Base-by-base conservation (phyloP, 1,140 invertebrate genomes). In the Drosophila kurseongensis region DNA sequence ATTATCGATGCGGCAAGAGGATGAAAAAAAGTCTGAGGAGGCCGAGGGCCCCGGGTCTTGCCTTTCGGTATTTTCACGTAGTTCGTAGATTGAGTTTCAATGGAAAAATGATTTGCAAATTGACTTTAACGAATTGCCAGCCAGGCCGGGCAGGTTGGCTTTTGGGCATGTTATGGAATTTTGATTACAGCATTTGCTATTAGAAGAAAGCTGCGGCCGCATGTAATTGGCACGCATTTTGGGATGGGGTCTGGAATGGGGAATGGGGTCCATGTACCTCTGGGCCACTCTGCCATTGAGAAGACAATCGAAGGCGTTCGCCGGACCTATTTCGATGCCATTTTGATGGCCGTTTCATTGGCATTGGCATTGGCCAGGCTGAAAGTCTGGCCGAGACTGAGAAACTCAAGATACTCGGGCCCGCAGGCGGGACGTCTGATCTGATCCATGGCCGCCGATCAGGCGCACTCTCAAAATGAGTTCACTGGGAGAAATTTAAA, bases 31-130 rank as follows among this genome's bases (percentile, higher is more conserved):
- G 68, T 47, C 59, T 50, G 16, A 27, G 42, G 65, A 56, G 40
- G 41, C 32, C 27, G 40, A 47, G 36, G 55, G 51, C 69, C 42
- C 12, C 36, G 18, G 47, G 35, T 66, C 75, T 65, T 84, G 68
- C 76, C 84, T 88, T 89, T 83, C 78, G 71, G 76, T 83, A 89
- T 88, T 89, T 88, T 89, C 83, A 88, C 84, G 84, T 88, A 77
- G 83, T 79, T 68, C 80, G 80, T 78, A 89, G 88, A 91, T 91
- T 89, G 89, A 85, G 80, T 91, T 91, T 91, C 89, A 89, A 91
- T 91, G 89, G 89, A 91, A 91, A 91, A 91, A 91, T 91, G 89
- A 91, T 91, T 91, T 91, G 89, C 89, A 91, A 91, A 91, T 91
- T 91, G 89, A 91, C 89, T 91, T 91, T 91, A 91, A 91, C 89